Evolutionary conservation across 1,140 invertebrate species (phyloP).

Genomic region (Cephus cinctus): DNA sequence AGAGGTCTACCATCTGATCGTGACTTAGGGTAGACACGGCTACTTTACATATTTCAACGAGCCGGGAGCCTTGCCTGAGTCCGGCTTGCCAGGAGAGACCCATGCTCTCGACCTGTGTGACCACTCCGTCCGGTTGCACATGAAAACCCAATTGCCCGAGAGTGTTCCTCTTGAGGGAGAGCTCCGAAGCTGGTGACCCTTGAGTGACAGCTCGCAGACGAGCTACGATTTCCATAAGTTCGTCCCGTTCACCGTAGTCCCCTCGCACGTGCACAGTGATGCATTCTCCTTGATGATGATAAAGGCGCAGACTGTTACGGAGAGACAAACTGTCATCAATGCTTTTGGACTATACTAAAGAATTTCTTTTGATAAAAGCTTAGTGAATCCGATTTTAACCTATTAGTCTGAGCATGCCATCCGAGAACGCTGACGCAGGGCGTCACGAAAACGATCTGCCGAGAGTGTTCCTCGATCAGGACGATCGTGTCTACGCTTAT

Average conservation of each 20-base stretch:
- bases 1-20: constrained; percentile 91
- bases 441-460: constrained; percentile 84
- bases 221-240: constrained; percentile 76
- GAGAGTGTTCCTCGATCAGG: constrained; percentile 78
- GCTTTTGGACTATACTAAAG: background rate
- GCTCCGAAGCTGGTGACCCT: constrained; percentile 73
- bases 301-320: constrained; percentile 63
- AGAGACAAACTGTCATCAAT: background rate
- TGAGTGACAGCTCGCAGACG: constrained; percentile 70
- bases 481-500: constrained; percentile 87
- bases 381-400: constrained; percentile 55
- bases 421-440: constrained; percentile 82
- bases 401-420: constrained; percentile 71
- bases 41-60: constrained; percentile 91
- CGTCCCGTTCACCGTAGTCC: constrained; percentile 68
- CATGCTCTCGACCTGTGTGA: constrained; percentile 88
- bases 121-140: constrained; percentile 92
- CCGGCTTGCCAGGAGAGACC: constrained; percentile 89
- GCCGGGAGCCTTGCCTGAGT: constrained; percentile 80
- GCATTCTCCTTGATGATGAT: constrained; percentile 84
- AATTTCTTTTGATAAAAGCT: no score
- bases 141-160: constrained; percentile 92
- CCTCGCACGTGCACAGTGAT: constrained; percentile 71
- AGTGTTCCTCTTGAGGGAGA: constrained; percentile 75
- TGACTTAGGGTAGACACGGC: constrained; percentile 87